Conservation (phyloP, 2,797 vertebrate genomes). For the Podargus strigoides region DNA sequence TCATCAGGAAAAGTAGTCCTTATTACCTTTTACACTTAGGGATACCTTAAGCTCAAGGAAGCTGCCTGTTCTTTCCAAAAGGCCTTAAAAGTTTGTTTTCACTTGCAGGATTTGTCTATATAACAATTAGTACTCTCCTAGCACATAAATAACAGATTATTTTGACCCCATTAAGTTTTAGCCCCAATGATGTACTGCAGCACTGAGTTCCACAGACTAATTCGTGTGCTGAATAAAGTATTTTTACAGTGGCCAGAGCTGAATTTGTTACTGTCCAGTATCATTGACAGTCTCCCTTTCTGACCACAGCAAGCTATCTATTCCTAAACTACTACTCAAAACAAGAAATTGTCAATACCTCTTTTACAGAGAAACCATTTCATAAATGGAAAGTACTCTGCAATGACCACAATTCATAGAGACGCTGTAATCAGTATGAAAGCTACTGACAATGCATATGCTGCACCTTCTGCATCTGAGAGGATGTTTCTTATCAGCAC, state of each 20-base stretch:
- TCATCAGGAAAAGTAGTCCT: background rate
- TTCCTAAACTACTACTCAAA: background rate
- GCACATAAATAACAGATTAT: background rate
- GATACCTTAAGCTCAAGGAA: background rate
- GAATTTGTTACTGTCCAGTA: background rate
- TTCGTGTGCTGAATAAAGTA: background rate
- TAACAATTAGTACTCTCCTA: background rate
- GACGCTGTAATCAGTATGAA: background rate
- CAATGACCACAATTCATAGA: background rate
- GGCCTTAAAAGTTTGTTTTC: background rate
- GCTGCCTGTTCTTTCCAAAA: background rate
- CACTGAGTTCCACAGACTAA: background rate
- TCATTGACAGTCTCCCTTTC: background rate
- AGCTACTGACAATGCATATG: background rate
- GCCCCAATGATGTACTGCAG: background rate
- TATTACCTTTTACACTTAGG: background rate
- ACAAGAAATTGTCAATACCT: background rate
- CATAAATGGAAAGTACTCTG: background rate
- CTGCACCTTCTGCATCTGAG: background rate
- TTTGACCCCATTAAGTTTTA: background rate
- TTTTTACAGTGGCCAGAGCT: background rate
- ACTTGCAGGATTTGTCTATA: background rate
- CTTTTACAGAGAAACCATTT: background rate
- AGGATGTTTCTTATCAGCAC: background rate
- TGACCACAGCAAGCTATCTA: background rate